Evolutionary conservation across 2,888 invertebrate genomes (phyloP), one percentile per base, ranked within the genome.

Genomic region (Pandemis corylana): DNA sequence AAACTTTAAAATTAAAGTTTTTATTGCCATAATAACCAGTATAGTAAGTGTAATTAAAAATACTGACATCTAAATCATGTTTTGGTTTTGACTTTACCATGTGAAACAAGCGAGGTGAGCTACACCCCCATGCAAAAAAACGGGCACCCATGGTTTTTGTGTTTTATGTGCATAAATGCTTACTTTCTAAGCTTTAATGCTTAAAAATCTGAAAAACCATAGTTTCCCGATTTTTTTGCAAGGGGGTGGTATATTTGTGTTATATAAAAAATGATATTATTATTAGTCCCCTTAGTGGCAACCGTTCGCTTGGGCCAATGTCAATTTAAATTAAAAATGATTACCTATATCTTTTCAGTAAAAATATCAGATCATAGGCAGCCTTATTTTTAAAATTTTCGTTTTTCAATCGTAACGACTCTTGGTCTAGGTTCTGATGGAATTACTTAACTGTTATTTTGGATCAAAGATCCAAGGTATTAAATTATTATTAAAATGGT

Each of bases 361-460:
- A 5, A 5, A n/a, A 51, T 12, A 5, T 51, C 5, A 5, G 51
- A 51, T 5, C 51, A 44, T 9, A 6, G 5, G 7, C 1, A 41
- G 36, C 36, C 61, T 36, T 44, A 44, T n/a, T 15, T 63, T 51
- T 51, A 6, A 5, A 51, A n/a, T 51, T 13, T 51, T 51, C 6
- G 13, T 6, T 51, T 51, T n/a, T n/a, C 5, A n/a, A 51, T 51
- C n/a, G 51, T 51, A n/a, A 51, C n/a, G n/a, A 36, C 1, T 36
- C 2, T 36, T 36, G 28, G 28, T 36, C 28, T 28, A 36, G 28
- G 2, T 36, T 36, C 28, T 36, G 28, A 36, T 49, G 44, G 36
- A 13, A 36, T 36, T 66, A 51, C 49, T 66, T 66, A n/a, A 36
- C 51, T 66, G 36, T 41, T 66, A 65, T 28, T 28, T 28, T 49